These are phyloP conservation scores for Echeneis naucrates DNA, from an alignment of 2,797 vertebrate genomes.

Conservation along the genomic window DNA sequence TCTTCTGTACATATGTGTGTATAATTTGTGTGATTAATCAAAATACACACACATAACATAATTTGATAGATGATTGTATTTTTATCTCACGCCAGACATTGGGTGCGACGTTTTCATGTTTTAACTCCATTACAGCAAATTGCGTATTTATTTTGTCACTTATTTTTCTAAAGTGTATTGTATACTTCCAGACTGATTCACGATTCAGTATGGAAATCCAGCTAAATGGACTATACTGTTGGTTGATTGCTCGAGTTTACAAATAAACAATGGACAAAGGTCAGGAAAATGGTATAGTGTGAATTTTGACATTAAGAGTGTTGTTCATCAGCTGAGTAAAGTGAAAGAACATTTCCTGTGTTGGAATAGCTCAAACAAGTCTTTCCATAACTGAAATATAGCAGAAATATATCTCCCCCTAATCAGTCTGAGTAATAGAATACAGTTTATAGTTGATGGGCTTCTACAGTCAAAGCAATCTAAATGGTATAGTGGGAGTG, in stretches of 20 bases:
- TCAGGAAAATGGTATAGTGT: conserved; percentile 3
- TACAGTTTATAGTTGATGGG: conserved; percentile 13
- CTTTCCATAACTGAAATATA: conserved; percentile 13
- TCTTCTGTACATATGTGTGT: background rate
- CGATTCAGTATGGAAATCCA: conserved; percentile 18
- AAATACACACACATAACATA: conserved; percentile 3
- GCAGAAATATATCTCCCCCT: conserved; percentile 22
- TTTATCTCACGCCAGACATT: background rate
- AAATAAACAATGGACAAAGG: background rate
- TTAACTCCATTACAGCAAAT: conserved; percentile 26
- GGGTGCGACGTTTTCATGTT: conserved; percentile 1
- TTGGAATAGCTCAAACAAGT: conserved; percentile 21
- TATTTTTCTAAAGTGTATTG: background rate
- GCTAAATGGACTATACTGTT: background rate
- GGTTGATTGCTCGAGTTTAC: conserved; percentile 9
- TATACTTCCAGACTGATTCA: conserved; percentile 1
- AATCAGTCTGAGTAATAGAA: conserved; percentile 28
- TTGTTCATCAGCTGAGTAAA: conserved; percentile 14
- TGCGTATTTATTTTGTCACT: background rate
- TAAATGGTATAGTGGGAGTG: no score
- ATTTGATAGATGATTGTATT: conserved; percentile 12
- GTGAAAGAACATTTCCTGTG: conserved; percentile 11
- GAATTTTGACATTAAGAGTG: conserved; percentile 7
- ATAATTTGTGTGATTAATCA: background rate
- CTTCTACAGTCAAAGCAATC: conserved; percentile 36